Evolutionary conservation across 2,113 vertebrate species (phyloP).

Genomic region (Calidris pygmaea): DNA sequence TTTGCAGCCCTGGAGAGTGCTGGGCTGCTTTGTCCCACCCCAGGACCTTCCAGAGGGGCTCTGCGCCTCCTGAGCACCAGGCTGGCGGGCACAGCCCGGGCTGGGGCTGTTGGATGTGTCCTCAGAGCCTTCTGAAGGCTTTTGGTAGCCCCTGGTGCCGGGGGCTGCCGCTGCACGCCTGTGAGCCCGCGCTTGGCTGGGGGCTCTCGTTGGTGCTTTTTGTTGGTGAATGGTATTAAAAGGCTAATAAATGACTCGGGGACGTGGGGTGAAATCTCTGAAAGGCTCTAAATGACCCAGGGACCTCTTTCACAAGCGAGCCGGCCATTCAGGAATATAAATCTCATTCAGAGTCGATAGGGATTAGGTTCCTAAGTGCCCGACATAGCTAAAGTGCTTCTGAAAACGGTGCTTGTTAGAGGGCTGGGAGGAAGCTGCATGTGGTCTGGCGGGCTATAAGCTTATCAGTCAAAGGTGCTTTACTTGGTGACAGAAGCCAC

Average conservation of each 20-base stretch:
- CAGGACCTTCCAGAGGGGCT: not conserved
- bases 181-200: accelerated
- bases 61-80: accelerated
- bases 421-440: not conserved
- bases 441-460: not conserved
- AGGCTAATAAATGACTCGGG: not conserved
- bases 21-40: not conserved
- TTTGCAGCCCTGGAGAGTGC: accelerated
- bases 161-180: not conserved
- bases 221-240: not conserved
- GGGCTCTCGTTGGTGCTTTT: not conserved
- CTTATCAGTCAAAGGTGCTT: constrained; percentile 59
- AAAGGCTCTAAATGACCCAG: not conserved
- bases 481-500: constrained; percentile 52
- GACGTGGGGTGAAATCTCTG: not conserved
- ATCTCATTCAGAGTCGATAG: constrained; percentile 28
- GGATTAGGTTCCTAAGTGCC: constrained; percentile 44
- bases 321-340: not conserved
- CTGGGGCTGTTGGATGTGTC: not conserved
- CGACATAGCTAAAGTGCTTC: constrained; percentile 8
- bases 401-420: not conserved
- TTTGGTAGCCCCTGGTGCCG: not conserved
- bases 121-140: not conserved
- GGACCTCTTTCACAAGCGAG: not conserved
- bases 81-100: accelerated